phyloP scores from a whole-genome alignment of 2,888 invertebrate genomes.

The Chaetoderma sp. region DNA sequence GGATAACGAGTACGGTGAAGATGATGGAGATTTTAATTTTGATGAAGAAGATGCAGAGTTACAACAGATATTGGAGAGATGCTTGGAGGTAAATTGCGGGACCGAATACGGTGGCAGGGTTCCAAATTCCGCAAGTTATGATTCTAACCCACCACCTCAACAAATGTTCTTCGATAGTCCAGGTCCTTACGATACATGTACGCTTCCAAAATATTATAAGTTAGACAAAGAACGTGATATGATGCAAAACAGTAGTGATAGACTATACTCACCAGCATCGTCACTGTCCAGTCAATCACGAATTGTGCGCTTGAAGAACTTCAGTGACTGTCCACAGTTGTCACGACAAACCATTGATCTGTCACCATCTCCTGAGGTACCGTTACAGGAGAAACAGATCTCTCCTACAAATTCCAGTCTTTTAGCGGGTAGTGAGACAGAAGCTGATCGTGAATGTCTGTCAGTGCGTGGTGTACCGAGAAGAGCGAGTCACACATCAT shows the following conservation, averaged over 20 bases:
- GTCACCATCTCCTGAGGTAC: slow-evolving; percentile 60
- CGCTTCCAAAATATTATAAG: no score
- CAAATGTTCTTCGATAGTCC: slow-evolving; percentile 2
- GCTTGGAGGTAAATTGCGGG: no score
- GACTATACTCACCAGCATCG: not conserved
- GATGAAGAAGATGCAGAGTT: slow-evolving; percentile 58
- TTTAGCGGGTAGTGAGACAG: slow-evolving; percentile 54
- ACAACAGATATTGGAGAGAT: slow-evolving; percentile 52
- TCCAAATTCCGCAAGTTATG: slow-evolving; percentile 56
- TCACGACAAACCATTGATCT: slow-evolving; percentile 43
- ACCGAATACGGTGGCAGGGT: slow-evolving; percentile 13
- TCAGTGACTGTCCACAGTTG: not conserved
- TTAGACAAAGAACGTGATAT: no score
- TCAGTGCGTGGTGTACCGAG: not conserved
- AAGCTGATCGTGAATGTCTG: slow-evolving; percentile 38
- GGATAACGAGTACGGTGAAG: not conserved
- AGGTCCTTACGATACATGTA: not conserved
- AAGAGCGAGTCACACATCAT: not conserved
- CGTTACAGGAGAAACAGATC: slow-evolving; percentile 46
- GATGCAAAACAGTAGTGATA: slow-evolving; percentile 1
- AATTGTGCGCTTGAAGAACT: not conserved
- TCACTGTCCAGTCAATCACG: no score
- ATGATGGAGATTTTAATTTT: slow-evolving; percentile 30
- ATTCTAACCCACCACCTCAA: slow-evolving; percentile 44
- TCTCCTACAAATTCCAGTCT: slow-evolving; percentile 57